Base-by-base conservation (phyloP, 64 coral and sea anemone species). In the Hydrozoanthus tunicans region DNA sequence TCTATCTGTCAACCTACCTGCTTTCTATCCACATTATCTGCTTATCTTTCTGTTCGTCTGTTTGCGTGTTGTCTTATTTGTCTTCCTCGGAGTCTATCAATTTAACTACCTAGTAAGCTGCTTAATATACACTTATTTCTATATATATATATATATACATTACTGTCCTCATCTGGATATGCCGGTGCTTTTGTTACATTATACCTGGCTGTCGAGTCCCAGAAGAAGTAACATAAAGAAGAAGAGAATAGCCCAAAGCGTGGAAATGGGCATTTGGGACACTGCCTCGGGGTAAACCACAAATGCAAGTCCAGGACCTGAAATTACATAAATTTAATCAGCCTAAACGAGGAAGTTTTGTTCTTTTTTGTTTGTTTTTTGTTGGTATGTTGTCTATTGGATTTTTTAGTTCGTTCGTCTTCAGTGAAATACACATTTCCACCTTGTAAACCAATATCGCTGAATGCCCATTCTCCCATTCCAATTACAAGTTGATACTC, bases 191-290 rank as follows among this genome's bases (percentile, higher is more conserved):
- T 43, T 17, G 66, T 5, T 14, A 0, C 6, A 69, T n/a, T 20
- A 69, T 77, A 77, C 73, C 73, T 77, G 73, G 13, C 73, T 77
- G 51, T 77, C 73, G 51, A 77, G 73, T 77, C 73, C 73, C n/a
- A 77, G 73, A 51, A 32, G 27, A 77, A 77, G 73, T 53, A 77
- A 12, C 73, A 77, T 77, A 53, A 77, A 77, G 73, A 77, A 77
- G 73, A 77, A 77, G 7, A 77, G 13, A 77, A 77, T 77, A 53
- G 73, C 73, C 73, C 73, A 77, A 27, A 77, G 73, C 51, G 73
- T 77, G 73, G 73, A 77, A 53, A 77, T 12, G 27, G 73, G 73
- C 73, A 77, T 77, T 53, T 77, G 73, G 52, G 73, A 77, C 73
- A 77, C 73, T 12, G 73, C 73, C 32, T 77, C 73, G 32, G 73